Conservation (phyloP, 2,888 invertebrate species). For the Frankliniella intonsa region DNA sequence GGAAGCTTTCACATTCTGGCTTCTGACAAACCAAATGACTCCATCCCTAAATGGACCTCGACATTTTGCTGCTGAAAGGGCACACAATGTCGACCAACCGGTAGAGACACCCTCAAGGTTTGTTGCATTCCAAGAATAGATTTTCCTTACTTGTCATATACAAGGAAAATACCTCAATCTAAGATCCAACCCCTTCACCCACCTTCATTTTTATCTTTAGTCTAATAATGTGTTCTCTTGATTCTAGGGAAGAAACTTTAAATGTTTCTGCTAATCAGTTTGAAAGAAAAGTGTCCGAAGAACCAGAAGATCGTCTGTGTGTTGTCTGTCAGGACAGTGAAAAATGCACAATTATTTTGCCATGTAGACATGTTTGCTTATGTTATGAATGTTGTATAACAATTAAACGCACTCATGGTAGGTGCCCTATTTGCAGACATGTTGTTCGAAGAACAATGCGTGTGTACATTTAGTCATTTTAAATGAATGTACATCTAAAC, state of each 20-base stretch:
- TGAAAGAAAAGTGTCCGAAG: not conserved
- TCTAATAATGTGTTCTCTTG: too few species aligned
- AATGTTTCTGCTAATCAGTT: not conserved
- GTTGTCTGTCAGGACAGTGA: slow-evolving; percentile 11
- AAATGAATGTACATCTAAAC: not conserved
- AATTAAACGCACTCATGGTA: not conserved
- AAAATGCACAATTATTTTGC: not conserved
- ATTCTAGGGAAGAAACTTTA: too few species aligned
- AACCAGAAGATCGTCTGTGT: not conserved
- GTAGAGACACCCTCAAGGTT: not conserved
- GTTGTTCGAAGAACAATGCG: slow-evolving; percentile 1
- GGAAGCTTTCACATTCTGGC: not conserved
- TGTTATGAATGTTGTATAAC: not conserved
- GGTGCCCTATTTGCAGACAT: not conserved
- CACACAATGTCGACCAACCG: not conserved
- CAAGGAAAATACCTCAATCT: too few species aligned
- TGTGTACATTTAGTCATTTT: not conserved
- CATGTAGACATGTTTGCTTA: not conserved
- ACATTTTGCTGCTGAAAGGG: not conserved
- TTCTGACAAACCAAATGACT: not conserved
- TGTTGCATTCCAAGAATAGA: not conserved
- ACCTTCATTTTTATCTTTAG: too few species aligned
- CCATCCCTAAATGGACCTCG: not conserved
- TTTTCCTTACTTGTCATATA: not conserved
- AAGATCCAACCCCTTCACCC: too few species aligned